phyloP scores from a whole-genome alignment of 2,113 vertebrate genomes.

The Zapornia atra region DNA sequence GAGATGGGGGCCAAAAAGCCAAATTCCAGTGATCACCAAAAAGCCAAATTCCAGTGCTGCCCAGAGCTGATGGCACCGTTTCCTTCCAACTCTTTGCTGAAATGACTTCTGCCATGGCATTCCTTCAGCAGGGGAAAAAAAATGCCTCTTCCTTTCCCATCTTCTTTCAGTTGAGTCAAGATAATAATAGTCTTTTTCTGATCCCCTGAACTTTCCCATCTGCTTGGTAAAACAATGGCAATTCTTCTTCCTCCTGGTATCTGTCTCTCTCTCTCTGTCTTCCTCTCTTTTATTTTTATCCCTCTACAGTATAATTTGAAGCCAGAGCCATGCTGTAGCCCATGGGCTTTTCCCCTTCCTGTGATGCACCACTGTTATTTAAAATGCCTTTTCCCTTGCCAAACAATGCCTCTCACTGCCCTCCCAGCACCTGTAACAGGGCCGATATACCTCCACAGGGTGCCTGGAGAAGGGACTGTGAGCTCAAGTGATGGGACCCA shows the following conservation, averaged over 20 bases:
- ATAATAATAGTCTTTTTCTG: conserved; percentile 84
- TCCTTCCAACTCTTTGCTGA: not conserved
- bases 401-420: not conserved
- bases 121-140: conserved; percentile 41
- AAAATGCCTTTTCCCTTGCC: conserved; percentile 65
- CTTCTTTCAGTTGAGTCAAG: conserved; percentile 73
- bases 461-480: not conserved
- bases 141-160: conserved; percentile 71
- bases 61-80: rapidly evolving
- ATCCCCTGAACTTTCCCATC: conserved; percentile 84
- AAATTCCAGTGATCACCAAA: not conserved
- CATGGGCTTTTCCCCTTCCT: conserved; percentile 60
- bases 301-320: conserved; percentile 76
- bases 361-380: conserved; percentile 66
- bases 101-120: conserved; percentile 40
- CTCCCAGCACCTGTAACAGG: not conserved
- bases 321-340: conserved; percentile 65
- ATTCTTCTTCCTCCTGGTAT: conserved; percentile 74
- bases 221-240: conserved; percentile 84
- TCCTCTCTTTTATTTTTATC: conserved; percentile 76
- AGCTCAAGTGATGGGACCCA: not conserved
- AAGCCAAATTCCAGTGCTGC: not conserved
- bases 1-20: not conserved
- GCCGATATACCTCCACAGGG: not conserved
- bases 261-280: conserved; percentile 69